Evolutionary conservation across 1,140 invertebrate species (phyloP), one percentile per base, ranked within the genome.

Genomic region (Heliothis subflexa): DNA sequence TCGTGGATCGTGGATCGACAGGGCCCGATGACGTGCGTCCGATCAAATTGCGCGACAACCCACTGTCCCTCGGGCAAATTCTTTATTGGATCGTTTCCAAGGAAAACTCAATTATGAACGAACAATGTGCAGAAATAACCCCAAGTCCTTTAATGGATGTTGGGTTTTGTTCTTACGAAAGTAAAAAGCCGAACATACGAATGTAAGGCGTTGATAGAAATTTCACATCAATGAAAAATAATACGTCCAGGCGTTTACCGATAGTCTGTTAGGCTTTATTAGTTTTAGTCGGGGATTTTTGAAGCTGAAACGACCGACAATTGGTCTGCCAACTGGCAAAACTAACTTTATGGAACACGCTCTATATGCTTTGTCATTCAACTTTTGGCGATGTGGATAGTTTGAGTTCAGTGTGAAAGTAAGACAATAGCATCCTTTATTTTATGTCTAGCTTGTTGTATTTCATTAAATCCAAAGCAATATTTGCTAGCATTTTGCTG

Each of bases 71-170:
- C 71, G 80, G 78, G 82, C 80, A 83, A 68, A 83, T 84, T 83
- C 77, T 87, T 88, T 89, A 88, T 90, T 88, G 86, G 86, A 88
- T 86, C 81, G 78, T 83, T 86, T 86, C 89, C 85, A 90, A 89
- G 74, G 81, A 85, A 87, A 90, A 88, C 84, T 87, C 84, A 84
- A 91, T 91, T 85, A 88, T 86, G 81, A 81, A 71, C 79, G 84
- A 84, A 86, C 82, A 88, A 88, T 88, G 83, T 83, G 77, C 74
- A 76, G 82, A 79, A 86, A 83, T 83, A 80, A 81, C 76, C 55
- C 66, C 50, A 18, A 49, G 50, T 66, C 78, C 72, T 78, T 80
- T 85, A 85, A 85, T 81, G 83, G 83, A 81, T 77, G 76, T 78
- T 80, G 25, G 79, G 61, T 66, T 73, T 79, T 78, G 70, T 78